Evolutionary conservation across 1,140 invertebrate species (phyloP).

Genomic region (Leguminivora glycinivorella): DNA sequence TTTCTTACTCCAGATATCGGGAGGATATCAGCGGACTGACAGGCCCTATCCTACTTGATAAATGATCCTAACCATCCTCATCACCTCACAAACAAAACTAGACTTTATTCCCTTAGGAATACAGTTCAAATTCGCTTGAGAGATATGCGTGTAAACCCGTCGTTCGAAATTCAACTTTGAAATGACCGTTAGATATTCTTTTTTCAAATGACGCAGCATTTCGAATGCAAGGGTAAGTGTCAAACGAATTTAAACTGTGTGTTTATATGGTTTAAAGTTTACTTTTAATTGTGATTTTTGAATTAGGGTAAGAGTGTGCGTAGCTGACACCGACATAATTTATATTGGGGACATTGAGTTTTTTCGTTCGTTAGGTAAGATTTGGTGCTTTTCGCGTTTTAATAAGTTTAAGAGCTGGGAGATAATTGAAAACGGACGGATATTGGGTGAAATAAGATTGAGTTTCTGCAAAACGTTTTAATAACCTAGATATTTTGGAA

Average conservation of each 20-base stretch:
- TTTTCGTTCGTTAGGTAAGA: conserved; percentile 21
- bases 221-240: conserved; percentile 17
- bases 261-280: conserved; percentile 31
- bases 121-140: background rate
- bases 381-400: conserved; percentile 14
- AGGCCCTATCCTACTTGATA: conserved; percentile 54
- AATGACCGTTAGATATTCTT: conserved; percentile 37
- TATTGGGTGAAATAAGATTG: too few relatives aligned
- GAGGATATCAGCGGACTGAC: conserved; percentile 51
- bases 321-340: conserved; percentile 46
- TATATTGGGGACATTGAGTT: conserved; percentile 38
- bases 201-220: conserved; percentile 39
- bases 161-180: conserved; percentile 39
- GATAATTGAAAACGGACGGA: conserved; percentile 10
- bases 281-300: conserved; percentile 30
- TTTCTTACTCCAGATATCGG: conserved; percentile 47
- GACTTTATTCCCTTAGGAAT: conserved; percentile 32
- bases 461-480: too few relatives aligned
- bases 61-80: conserved; percentile 37
- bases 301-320: conserved; percentile 31
- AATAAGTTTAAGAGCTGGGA: conserved; percentile 19
- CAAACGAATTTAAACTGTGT: conserved; percentile 31
- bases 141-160: conserved; percentile 35
- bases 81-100: conserved; percentile 33
- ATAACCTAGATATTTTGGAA: too few relatives aligned